phyloP scores from a whole-genome alignment of 2,113 vertebrate species.

The Scomber colias region DNA sequence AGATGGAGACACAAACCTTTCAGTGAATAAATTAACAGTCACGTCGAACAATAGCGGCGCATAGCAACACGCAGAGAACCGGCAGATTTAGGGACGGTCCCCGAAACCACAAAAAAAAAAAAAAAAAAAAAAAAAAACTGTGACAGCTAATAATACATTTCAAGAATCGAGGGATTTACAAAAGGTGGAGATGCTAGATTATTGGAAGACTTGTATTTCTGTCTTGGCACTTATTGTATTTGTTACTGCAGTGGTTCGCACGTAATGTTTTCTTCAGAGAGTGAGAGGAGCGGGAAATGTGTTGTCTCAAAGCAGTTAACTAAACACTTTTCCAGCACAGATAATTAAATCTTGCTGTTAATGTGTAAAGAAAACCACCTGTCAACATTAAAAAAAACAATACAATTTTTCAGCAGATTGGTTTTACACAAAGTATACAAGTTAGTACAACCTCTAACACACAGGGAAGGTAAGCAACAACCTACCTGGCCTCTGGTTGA shows the following conservation, averaged over 20 bases:
- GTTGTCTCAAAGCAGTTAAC: not conserved
- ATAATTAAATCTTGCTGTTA: not conserved
- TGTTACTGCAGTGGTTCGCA: not conserved
- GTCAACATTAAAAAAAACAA: not conserved
- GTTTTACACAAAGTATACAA: not conserved
- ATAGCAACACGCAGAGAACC: not conserved
- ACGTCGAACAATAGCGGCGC: slow-evolving; percentile 35
- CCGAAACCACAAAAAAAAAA: not conserved
- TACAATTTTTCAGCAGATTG: too few relatives aligned
- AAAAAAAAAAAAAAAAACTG: not conserved
- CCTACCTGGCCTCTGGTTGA: not conserved
- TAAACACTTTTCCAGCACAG: not conserved
- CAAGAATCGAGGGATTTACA: not conserved
- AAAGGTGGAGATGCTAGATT: not conserved
- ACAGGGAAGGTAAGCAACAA: not conserved
- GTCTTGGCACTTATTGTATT: too few relatives aligned
- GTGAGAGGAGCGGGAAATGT: not conserved
- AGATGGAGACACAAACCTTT: slow-evolving; percentile 43
- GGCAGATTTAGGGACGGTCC: slow-evolving; percentile 22
- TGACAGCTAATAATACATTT: not conserved
- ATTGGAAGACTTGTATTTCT: not conserved
- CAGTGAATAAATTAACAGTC: slow-evolving; percentile 47
- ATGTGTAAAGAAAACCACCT: not conserved
- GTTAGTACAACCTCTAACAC: not conserved
- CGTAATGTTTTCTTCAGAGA: not conserved